These are phyloP conservation scores for Acanthoscelides obtectus DNA, from an alignment of 2,888 invertebrate species.

Conservation along the genomic window DNA sequence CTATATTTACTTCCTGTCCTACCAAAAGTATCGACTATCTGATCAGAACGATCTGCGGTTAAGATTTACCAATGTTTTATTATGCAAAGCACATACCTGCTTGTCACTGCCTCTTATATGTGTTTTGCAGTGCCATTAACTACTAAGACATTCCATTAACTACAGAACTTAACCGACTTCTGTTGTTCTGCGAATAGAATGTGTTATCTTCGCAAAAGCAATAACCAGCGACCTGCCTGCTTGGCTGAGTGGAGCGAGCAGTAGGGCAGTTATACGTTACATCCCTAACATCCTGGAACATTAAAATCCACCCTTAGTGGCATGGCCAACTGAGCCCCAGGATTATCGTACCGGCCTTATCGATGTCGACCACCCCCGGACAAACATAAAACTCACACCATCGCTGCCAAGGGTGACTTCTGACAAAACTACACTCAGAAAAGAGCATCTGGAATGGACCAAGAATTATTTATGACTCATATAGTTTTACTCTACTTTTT, in stretches of 20 bases:
- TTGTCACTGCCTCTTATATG: too few species aligned
- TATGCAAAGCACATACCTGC: too few species aligned
- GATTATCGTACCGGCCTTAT: not conserved
- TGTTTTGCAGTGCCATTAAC: too few species aligned
- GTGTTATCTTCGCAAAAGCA: not conserved
- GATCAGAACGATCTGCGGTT: too few species aligned
- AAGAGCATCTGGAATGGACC: too few species aligned
- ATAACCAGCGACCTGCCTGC: not conserved
- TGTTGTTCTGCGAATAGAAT: not conserved
- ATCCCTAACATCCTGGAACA: not conserved
- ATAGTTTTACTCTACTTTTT: too few species aligned
- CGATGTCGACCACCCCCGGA: not conserved
- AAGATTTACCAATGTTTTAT: too few species aligned
- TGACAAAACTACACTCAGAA: not conserved
- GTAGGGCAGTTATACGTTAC: not conserved
- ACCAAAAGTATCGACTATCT: too few species aligned
- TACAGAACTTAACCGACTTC: slow-evolving; percentile 16
- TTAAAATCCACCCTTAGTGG: not conserved
- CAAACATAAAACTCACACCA: not conserved
- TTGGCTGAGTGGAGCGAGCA: not conserved
- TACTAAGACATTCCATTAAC: slow-evolving; percentile 17
- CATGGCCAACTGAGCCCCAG: not conserved
- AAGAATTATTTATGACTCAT: too few species aligned
- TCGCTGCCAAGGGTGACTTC: not conserved
- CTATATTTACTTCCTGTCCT: too few species aligned